Conservation (phyloP, 2,888 invertebrate genomes). For the Lasiommata megera region DNA sequence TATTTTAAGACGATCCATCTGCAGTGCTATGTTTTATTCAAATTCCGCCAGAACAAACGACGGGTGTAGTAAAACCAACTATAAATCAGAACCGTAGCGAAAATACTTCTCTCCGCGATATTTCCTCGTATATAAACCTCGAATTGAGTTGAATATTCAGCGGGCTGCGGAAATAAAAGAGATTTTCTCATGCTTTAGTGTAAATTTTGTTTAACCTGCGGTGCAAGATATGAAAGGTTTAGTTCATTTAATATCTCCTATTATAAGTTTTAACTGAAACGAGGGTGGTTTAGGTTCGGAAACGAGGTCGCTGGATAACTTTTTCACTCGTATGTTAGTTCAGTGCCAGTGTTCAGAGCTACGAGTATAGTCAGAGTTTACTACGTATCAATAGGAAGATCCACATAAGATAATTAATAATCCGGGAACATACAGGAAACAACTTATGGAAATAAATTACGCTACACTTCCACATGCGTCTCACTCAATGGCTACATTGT, state of each 20-base stretch:
- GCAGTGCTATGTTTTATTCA: slow-evolving; percentile 45
- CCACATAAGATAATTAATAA: too few species aligned
- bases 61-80: slow-evolving; percentile 52
- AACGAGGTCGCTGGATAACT: too few species aligned
- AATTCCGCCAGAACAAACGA: slow-evolving; percentile 58
- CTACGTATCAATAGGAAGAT: too few species aligned
- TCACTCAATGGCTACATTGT: too few species aligned
- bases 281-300: too few species aligned
- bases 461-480: too few species aligned
- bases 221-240: slow-evolving; percentile 1
- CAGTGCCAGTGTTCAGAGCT: too few species aligned
- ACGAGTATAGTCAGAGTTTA: too few species aligned
- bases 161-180: slow-evolving; percentile 21
- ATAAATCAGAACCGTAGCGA: slow-evolving; percentile 46
- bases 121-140: slow-evolving; percentile 18
- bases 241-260: background rate
- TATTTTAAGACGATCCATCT: slow-evolving; percentile 21
- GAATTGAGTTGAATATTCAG: slow-evolving; percentile 26
- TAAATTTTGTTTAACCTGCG: slow-evolving; percentile 24
- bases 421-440: too few species aligned
- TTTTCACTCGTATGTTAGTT: too few species aligned
- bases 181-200: slow-evolving; percentile 20
- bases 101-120: slow-evolving; percentile 15
- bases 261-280: too few species aligned
- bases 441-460: too few species aligned